Conservation (phyloP, 2,797 vertebrate species). For the Acanthiza pusilla region DNA sequence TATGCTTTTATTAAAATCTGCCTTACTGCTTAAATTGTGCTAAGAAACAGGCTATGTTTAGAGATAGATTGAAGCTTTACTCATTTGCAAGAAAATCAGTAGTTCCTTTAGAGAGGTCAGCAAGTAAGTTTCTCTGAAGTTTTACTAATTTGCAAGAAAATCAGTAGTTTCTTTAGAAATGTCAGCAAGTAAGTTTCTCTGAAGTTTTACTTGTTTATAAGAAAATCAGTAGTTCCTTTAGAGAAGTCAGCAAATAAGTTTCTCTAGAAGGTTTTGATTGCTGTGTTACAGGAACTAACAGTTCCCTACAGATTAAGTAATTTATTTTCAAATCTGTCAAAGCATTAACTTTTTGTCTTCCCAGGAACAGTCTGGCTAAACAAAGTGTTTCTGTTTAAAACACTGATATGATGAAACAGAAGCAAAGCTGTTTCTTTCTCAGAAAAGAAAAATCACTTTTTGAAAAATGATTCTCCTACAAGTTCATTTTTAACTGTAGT, state of each 20-base stretch:
- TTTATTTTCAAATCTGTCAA: background rate
- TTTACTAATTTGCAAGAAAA: background rate
- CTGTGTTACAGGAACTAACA: background rate
- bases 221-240: background rate
- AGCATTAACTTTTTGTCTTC: background rate
- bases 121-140: background rate
- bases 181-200: background rate
- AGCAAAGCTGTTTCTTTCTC: background rate
- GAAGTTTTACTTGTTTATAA: background rate
- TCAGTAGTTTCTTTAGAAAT: background rate
- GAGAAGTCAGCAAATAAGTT: background rate
- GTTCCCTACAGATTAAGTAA: background rate
- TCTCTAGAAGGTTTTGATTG: background rate
- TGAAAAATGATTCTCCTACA: background rate
- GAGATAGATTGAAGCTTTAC: background rate
- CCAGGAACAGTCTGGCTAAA: background rate
- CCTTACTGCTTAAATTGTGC: background rate
- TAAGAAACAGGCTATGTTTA: background rate
- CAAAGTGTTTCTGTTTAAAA: background rate
- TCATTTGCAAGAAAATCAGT: background rate
- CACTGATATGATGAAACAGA: background rate
- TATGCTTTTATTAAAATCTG: background rate
- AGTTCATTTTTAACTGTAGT: background rate
- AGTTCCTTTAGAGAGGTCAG: background rate
- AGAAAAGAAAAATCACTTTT: background rate